These are phyloP conservation scores for Anoplophora glabripennis DNA, from an alignment of 1,140 invertebrate species.

Conservation along the genomic window DNA sequence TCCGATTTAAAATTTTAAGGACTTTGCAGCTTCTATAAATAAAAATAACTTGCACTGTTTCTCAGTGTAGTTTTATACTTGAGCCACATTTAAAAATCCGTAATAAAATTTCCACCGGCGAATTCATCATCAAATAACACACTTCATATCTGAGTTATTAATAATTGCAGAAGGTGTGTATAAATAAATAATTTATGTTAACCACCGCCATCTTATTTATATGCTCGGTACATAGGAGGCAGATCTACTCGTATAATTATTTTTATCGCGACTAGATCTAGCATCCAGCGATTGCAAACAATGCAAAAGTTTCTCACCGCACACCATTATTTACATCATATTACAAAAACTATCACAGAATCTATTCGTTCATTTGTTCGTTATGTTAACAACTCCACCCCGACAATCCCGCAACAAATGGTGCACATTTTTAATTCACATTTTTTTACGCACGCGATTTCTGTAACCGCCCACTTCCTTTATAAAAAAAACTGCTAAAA, in stretches of 20 bases:
- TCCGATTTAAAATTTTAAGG: too few species aligned
- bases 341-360: slow-evolving; percentile 16
- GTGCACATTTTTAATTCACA: slow-evolving; percentile 22
- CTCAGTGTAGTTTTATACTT: too few species aligned
- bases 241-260: slow-evolving; percentile 15
- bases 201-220: slow-evolving; percentile 15
- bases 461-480: slow-evolving; percentile 22
- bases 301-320: slow-evolving; percentile 16
- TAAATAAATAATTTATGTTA: slow-evolving; percentile 14
- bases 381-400: slow-evolving; percentile 18
- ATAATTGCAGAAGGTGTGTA: too few species aligned
- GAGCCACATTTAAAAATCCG: too few species aligned
- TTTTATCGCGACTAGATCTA: slow-evolving; percentile 12
- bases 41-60: too few species aligned
- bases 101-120: too few species aligned
- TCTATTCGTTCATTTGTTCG: slow-evolving; percentile 22
- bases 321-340: slow-evolving; percentile 13
- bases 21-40: too few species aligned
- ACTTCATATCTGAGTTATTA: too few species aligned
- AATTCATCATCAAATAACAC: too few species aligned
- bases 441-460: slow-evolving; percentile 28
- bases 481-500: slow-evolving; percentile 13
- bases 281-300: slow-evolving; percentile 11
- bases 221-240: slow-evolving; percentile 1
- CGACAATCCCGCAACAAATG: slow-evolving; percentile 15